phyloP scores from a whole-genome alignment of 53 echinoderm and acorn worm genomes.

The Astropecten irregularis region DNA sequence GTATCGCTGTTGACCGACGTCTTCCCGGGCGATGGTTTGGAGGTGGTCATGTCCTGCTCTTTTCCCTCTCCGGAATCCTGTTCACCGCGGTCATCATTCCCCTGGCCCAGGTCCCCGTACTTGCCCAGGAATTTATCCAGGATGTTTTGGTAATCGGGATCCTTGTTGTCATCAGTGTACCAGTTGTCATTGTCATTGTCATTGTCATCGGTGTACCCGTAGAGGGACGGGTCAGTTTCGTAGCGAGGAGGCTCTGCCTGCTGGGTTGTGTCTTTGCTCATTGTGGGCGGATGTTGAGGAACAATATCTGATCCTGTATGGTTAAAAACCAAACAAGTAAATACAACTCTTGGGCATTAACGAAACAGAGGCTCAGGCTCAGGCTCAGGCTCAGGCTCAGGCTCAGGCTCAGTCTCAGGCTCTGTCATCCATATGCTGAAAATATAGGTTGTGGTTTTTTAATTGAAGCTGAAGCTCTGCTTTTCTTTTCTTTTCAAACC shows the following conservation, averaged over 20 bases:
- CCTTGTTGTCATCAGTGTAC: conserved; percentile 12
- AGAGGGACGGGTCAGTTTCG: background rate
- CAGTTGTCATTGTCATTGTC: conserved; percentile 2
- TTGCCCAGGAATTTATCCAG: conserved; percentile 1
- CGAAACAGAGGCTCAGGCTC: too few relatives aligned
- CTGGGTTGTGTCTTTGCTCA: background rate
- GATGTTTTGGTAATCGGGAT: background rate
- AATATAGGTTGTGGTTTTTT: too few relatives aligned
- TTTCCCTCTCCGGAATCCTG: background rate
- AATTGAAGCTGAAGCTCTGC: too few relatives aligned
- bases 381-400: too few relatives aligned
- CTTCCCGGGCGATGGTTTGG: background rate
- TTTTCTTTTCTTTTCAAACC: too few relatives aligned
- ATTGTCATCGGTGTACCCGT: conserved; percentile 9
- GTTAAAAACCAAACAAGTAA: background rate
- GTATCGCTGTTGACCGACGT: background rate
- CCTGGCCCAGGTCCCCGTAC: background rate
- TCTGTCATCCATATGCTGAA: too few relatives aligned
- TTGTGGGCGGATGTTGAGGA: conserved; percentile 18
- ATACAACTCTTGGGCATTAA: too few relatives aligned
- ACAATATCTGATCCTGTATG: conserved; percentile 11
- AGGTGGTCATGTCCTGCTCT: background rate
- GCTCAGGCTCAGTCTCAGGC: too few relatives aligned
- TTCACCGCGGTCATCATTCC: background rate
- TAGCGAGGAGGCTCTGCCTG: background rate